Evolutionary conservation across 2,113 vertebrate species (phyloP), one percentile per base, ranked within the genome.

Genomic region (Elachura formosa): DNA sequence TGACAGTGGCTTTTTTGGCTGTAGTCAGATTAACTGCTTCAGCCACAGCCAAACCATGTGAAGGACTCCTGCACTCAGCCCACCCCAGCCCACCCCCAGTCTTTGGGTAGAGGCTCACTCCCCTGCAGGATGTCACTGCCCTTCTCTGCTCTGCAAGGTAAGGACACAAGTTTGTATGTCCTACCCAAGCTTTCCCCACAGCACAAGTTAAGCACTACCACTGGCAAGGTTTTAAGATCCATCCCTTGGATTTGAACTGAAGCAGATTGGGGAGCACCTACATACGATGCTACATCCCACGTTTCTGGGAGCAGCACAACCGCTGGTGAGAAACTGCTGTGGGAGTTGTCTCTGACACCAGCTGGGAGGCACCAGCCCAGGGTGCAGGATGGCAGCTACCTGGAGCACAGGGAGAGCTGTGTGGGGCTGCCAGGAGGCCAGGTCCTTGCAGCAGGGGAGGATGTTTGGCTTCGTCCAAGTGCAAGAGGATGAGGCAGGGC

Each of bases 331-430:
- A 81, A 81, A 51, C 48, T 12, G 2, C 48, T 29, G 52, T 12
- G 52, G 69, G 69, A 89, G 56, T 0, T 67, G 64, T 40, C 34
- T 91, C 64, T 58, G 14, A 54, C 71, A 38, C 18, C 59, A 78
- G n/a, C 29, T 55, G 64, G 68, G 43, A 73, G 51, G 41, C 38
- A 40, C 10, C 55, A 66, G 76, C 61, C 49, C 6, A 2, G n/a
- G 1, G 1, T 43, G 48, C 0, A 11, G 15, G n/a, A 10, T 41
- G 14, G 67, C 80, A 86, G 19, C 54, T 46, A 12, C 64, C 49
- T 0, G 67, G 67, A 36, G 48, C 0, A 2, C 1, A 0, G 38
- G 19, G 29, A 75, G 61, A n/a, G 58, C 21, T 0, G 0, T 4
- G 21, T 5, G 20, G 10, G 45, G 40, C 36, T 92, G 49, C 29